A percentile compares a stretch with the other conserved stretches of the same genome.
phyloP scores from a whole-genome alignment of 2,113 vertebrate species.

The Cyprinodon tularosa region DNA sequence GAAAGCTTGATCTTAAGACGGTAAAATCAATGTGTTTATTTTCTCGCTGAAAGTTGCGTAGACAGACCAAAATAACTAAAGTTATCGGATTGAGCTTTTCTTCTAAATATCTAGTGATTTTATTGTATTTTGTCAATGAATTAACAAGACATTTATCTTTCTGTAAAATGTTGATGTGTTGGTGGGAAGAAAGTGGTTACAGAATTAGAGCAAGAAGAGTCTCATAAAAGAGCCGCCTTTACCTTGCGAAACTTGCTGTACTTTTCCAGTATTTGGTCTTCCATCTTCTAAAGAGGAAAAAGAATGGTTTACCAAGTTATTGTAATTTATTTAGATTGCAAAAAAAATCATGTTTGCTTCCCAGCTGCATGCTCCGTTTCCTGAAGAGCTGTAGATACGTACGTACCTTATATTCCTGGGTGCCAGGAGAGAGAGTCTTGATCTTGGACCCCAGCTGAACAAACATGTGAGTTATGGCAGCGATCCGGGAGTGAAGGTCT shows the following conservation, averaged over 20 bases:
- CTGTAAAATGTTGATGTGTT: not conserved
- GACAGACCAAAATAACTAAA: too few relatives aligned
- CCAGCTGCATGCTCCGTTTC: not conserved
- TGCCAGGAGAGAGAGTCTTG: slow-evolving; percentile 80
- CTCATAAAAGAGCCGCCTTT: slow-evolving; percentile 15
- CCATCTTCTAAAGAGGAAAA: slow-evolving; percentile 75
- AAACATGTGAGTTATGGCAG: slow-evolving; percentile 81
- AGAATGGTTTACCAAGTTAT: slow-evolving; percentile 7
- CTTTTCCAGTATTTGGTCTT: slow-evolving; percentile 86
- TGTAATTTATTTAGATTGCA: not conserved
- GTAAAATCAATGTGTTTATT: too few relatives aligned
- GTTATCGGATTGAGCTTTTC: too few relatives aligned
- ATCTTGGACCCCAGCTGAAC: slow-evolving; percentile 85
- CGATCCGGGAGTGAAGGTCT: slow-evolving; percentile 79
- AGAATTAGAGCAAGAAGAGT: not conserved
- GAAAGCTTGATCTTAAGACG: too few relatives aligned
- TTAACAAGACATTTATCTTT: too few relatives aligned
- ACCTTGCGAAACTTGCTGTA: slow-evolving; percentile 87
- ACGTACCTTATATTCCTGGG: slow-evolving; percentile 81
- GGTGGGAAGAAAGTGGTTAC: too few relatives aligned
- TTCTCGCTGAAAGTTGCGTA: too few relatives aligned
- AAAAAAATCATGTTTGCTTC: not conserved
- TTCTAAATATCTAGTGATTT: too few relatives aligned
- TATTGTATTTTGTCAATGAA: too few relatives aligned
- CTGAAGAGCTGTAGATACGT: not conserved